phyloP scores from a whole-genome alignment of 2,113 vertebrate genomes.

The Myotis lucifugus region DNA sequence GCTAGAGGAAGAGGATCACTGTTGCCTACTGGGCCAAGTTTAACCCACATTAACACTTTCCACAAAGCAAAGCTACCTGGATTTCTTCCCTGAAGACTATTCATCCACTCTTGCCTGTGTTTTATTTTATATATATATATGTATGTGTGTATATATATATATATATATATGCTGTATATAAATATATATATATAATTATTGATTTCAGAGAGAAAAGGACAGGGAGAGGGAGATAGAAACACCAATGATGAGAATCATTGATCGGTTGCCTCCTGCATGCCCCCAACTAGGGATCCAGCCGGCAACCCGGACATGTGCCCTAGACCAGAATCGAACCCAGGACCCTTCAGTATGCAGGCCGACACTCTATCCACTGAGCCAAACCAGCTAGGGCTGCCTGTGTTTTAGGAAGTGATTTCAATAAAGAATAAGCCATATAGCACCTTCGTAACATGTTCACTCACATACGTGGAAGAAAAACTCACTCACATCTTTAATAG shows the following conservation, averaged over 20 bases:
- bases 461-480: not conserved
- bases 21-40: not conserved
- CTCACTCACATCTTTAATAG: not conserved
- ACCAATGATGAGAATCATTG: too few relatives aligned
- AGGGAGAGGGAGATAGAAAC: too few relatives aligned
- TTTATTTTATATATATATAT: not conserved
- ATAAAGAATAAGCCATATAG: conserved; percentile 11
- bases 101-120: not conserved
- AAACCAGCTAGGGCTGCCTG: not conserved
- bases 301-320: too few relatives aligned
- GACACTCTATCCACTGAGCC: too few relatives aligned
- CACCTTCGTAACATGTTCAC: not conserved
- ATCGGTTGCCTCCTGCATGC: too few relatives aligned
- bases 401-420: conserved; percentile 30
- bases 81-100: conserved; percentile 42
- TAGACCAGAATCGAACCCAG: too few relatives aligned
- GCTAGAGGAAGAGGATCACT: not conserved
- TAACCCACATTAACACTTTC: not conserved
- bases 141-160: too few relatives aligned
- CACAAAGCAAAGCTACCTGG: conserved; percentile 13
- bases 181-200: too few relatives aligned
- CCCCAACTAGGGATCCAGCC: too few relatives aligned
- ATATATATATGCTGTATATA: too few relatives aligned
- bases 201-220: too few relatives aligned
- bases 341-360: too few relatives aligned